Evolutionary conservation across 2,797 vertebrate genomes (phyloP).

Genomic region (Sebastes wilsoni): DNA sequence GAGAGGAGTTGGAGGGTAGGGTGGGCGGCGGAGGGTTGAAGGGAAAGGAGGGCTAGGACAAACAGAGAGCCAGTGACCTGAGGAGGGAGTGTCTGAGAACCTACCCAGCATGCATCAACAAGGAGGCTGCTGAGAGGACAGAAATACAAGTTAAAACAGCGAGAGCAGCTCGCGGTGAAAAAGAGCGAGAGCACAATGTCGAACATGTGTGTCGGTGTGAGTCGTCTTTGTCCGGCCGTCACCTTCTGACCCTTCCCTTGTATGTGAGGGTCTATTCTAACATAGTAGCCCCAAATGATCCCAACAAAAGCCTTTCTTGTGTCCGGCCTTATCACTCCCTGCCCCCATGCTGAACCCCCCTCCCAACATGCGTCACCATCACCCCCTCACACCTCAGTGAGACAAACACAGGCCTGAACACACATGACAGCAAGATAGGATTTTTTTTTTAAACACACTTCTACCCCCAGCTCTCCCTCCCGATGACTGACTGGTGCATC

Average conservation of each 20-base stretch:
- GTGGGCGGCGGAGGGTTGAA: slow-evolving; percentile 17
- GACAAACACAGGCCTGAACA: slow-evolving; percentile 33
- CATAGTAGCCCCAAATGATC: slow-evolving; percentile 15
- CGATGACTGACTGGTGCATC: slow-evolving; percentile 47
- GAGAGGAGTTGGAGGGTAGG: slow-evolving; percentile 50
- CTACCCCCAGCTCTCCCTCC: background rate
- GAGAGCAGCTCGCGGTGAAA: slow-evolving; percentile 4
- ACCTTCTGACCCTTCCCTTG: slow-evolving; percentile 54
- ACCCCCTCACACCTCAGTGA: slow-evolving; percentile 41
- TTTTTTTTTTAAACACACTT: slow-evolving; percentile 19
- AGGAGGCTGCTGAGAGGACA: slow-evolving; percentile 78
- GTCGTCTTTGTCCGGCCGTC: slow-evolving; percentile 40
- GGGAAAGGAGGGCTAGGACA: slow-evolving; percentile 66
- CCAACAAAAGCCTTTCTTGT: slow-evolving; percentile 54
- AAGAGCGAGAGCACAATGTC: slow-evolving; percentile 19
- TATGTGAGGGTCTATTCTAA: slow-evolving; percentile 24
- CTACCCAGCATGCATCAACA: slow-evolving; percentile 72
- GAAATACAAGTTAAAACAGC: slow-evolving; percentile 60
- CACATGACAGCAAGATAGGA: slow-evolving; percentile 28
- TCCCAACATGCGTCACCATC: slow-evolving; percentile 27
- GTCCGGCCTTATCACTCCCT: slow-evolving; percentile 34
- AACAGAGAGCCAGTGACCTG: slow-evolving; percentile 75
- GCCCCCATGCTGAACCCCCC: slow-evolving; percentile 6
- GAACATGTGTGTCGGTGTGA: slow-evolving; percentile 24
- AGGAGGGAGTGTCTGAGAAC: slow-evolving; percentile 74